Base-by-base conservation (phyloP, 2,113 vertebrate species). In the Synchiropus splendidus region DNA sequence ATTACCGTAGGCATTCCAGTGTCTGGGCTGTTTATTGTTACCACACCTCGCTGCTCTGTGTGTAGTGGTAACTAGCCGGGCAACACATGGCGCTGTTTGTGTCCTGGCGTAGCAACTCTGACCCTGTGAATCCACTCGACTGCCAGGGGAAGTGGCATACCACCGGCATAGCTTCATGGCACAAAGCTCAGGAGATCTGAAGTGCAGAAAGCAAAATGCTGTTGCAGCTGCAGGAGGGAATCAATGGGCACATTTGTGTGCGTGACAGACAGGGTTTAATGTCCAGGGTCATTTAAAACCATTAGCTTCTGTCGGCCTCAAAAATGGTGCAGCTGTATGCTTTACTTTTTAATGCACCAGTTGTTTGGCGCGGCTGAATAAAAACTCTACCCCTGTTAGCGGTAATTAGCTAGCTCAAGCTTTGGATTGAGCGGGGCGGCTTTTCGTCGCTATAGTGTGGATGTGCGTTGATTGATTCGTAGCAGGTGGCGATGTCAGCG, bases 401-500 rank as follows among this genome's bases (percentile, higher is more conserved):
- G 58, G 65, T 74, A 55, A 68, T 77, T 67, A 74, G 54, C 39
- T 67, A 36, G 52, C 44, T 54, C 54, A 60, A 43, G 55, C 51
- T 69, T 37, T 32, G 31, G 16, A 31, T 61, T 57, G 67, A 66
- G 30, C 52, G 48, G 58, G 63, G 46, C 48, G 58, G 65, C 61
- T 51, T 48, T 48, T 59, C 60, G 50, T 58, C 62, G 48, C 48
- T 47, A 73, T 45, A 4, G 75, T 74, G 78, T 55, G 54, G 72
- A 79, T 74, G 64, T 64, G 12, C 36, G 56, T 13, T 84, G 83
- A 83, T 74, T 33, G 54, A 58, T 68, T 47, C 16, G 45, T 58
- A 65, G 83, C 84, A 86, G 83, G 82, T 86, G 84, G 64, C 44
- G 69, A 65, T 79, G 70, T 67, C 77, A 79, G 57, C 57, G 51